Base-by-base conservation (phyloP, 2,113 vertebrate species). In the Platichthys flesus region DNA sequence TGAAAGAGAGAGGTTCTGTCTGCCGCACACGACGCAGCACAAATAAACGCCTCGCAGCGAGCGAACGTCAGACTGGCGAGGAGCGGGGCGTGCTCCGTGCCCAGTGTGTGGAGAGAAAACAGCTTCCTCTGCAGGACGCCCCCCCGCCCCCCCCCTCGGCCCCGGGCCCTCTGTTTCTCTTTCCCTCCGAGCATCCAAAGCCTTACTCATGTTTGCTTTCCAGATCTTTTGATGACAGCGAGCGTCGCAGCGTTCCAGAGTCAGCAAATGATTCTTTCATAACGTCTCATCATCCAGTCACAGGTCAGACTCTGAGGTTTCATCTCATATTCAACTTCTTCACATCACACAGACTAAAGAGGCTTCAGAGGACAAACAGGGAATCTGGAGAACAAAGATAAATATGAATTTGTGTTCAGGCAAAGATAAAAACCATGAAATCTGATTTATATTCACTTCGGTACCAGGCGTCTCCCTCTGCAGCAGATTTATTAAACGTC, bases 81-180 rank as follows among this genome's bases (percentile, higher is more conserved):
- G 1, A 75, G 79, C 15, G 76, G 81, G 81, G 70, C 23, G 49
- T 61, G 78, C 75, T 84, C 79, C 26, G 76, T 88, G 76, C 88
- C 84, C 76, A 47, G 55, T 92, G 92, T 93, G 86, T 92, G 88
- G 75, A 93, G 92, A 93, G 94, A 94, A 94, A 95, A 95, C 90
- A 95, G 70, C 28, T 35, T 70, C 71, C 91, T 74, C 91, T 9
- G 63, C 86, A 40, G 91, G 94, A 89, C 28, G 71, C 83, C 91
- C 47, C 63, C 61, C 80, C 82, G 45, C 88, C 78, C 3, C 26
- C 3, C 87, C 3, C 26, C 3, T 3, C 3, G 26, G 59, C 47
- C 40, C 40, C 10, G 40, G 40, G 65, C 57, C 37, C 81, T 45
- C 67, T 93, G 91, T 93, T 94, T 86, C 90, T 93, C 78, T 93